Percentiles rank a stretch among this genome's conserved stretches.
Conservation (phyloP, 2,888 invertebrate species). For the Brachyopa scutellaris region DNA sequence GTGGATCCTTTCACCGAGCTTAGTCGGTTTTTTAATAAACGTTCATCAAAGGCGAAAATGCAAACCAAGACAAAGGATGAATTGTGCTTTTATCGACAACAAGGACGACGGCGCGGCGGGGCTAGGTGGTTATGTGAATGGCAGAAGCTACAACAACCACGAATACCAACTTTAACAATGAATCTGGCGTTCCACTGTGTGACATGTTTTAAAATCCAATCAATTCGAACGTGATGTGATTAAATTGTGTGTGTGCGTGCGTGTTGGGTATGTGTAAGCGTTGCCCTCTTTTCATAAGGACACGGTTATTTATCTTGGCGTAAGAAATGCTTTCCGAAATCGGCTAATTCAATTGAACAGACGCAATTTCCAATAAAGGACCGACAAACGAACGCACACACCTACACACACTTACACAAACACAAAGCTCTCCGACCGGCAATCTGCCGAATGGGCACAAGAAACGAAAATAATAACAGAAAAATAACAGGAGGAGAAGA, state of each 20-base stretch:
- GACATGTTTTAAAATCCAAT: constrained; percentile 76
- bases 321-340: constrained; percentile 56
- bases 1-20: constrained; percentile 51
- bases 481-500: neutral
- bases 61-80: constrained; percentile 55
- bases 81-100: constrained; percentile 56
- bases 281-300: constrained; percentile 19
- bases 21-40: constrained; percentile 65
- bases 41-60: constrained; percentile 64
- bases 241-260: constrained; percentile 74
- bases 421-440: constrained; percentile 17
- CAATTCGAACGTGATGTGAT: constrained; percentile 80
- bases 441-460: constrained; percentile 36
- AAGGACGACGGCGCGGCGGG: constrained; percentile 11
- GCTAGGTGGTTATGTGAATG: no score
- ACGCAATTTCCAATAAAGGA: constrained; percentile 65
- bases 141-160: neutral
- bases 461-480: constrained; percentile 34
- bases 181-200: constrained; percentile 54
- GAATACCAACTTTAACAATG: constrained; percentile 40
- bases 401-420: no score
- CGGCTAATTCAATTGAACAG: constrained; percentile 63
- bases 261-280: constrained; percentile 13
- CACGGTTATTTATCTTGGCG: constrained; percentile 65
- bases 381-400: constrained; percentile 41